Conservation (phyloP, 2,797 vertebrate species). For the Synanceia verrucosa region DNA sequence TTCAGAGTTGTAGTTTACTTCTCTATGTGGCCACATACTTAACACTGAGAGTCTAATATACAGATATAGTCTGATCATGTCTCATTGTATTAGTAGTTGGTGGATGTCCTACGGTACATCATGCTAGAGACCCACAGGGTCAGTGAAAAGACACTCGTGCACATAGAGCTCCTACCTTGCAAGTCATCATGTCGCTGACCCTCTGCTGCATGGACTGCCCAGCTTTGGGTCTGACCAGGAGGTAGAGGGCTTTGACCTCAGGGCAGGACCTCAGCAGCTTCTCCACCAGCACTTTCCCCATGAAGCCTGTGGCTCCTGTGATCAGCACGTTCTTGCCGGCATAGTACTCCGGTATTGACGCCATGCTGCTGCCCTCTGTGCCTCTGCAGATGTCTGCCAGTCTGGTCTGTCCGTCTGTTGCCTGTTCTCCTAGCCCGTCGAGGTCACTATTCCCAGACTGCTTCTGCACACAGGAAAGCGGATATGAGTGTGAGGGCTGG, state of each 20-base stretch:
- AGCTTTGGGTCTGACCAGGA: slow-evolving; percentile 92
- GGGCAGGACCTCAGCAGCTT: slow-evolving; percentile 92
- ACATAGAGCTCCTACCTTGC: slow-evolving; percentile 83
- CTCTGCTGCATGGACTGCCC: slow-evolving; percentile 90
- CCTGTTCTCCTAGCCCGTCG: slow-evolving; percentile 44
- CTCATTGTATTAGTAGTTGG: background rate
- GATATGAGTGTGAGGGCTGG: background rate
- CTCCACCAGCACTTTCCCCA: slow-evolving; percentile 96
- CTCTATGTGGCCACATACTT: no score
- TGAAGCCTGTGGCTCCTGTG: slow-evolving; percentile 94
- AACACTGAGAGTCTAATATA: background rate
- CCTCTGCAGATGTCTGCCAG: slow-evolving; percentile 28
- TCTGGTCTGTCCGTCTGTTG: slow-evolving; percentile 5
- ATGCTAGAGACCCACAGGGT: background rate
- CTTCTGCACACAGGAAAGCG: slow-evolving; percentile 65
- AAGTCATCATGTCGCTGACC: slow-evolving; percentile 89
- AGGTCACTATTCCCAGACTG: slow-evolving; percentile 55
- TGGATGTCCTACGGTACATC: background rate
- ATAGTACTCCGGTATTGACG: slow-evolving; percentile 88
- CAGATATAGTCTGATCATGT: background rate
- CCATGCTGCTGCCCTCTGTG: slow-evolving; percentile 75
- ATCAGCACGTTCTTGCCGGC: slow-evolving; percentile 89
- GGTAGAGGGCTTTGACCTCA: slow-evolving; percentile 87
- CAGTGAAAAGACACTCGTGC: background rate
- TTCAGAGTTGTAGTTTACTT: background rate